phyloP scores from a whole-genome alignment of 2,113 vertebrate species.

The Syrmaticus mikado region DNA sequence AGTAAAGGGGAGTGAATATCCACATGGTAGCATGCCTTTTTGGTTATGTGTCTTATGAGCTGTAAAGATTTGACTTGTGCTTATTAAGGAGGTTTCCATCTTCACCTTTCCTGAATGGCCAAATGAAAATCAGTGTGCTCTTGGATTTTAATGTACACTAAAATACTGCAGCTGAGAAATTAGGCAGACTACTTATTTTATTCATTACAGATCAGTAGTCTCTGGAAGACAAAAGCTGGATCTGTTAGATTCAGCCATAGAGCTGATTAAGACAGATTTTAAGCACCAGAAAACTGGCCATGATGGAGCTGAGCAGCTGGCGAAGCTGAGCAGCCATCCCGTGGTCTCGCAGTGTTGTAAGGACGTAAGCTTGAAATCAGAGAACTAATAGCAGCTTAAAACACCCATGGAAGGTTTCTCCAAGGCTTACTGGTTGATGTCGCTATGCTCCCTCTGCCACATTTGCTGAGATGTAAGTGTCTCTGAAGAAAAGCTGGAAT shows the following conservation, averaged over 20 bases:
- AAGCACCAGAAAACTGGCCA: not conserved
- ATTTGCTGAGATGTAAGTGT: not conserved
- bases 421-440: not conserved
- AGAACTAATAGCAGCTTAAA: not conserved
- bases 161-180: not conserved
- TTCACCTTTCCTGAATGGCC: not conserved
- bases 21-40: accelerated
- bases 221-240: not conserved
- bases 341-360: not conserved
- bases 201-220: not conserved
- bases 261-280: not conserved
- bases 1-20: not conserved
- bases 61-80: not conserved
- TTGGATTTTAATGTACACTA: not conserved
- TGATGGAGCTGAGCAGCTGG: not conserved
- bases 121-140: not conserved
- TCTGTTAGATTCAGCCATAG: not conserved
- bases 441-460: not conserved
- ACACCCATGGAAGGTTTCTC: not conserved
- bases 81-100: not conserved
- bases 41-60: not conserved
- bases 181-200: not conserved
- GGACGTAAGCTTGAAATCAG: not conserved
- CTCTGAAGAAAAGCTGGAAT: not conserved
- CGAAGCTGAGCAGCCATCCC: not conserved